These are phyloP conservation scores for Natrix natrix DNA, from an alignment of 2,797 vertebrate genomes.

Conservation along the genomic window DNA sequence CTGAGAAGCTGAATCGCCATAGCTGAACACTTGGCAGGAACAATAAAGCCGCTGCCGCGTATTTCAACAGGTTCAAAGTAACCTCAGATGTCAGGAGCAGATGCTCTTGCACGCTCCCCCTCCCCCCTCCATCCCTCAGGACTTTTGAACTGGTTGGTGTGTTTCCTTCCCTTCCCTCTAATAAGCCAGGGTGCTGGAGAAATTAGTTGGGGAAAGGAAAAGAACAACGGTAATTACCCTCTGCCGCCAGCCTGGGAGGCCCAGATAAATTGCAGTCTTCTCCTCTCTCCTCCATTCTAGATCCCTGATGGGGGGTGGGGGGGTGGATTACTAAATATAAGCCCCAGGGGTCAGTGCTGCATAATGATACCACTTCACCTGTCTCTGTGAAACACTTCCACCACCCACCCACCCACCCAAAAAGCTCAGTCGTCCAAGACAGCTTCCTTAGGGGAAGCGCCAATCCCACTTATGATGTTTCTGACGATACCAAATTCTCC, in stretches of 20 bases:
- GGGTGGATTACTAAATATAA: constrained; percentile 21
- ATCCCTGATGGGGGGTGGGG: constrained; percentile 31
- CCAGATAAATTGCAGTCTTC: constrained; percentile 54
- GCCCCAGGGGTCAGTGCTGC: constrained; percentile 39
- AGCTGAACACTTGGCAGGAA: constrained; percentile 68
- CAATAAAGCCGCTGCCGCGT: constrained; percentile 65
- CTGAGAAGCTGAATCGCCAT: constrained; percentile 56
- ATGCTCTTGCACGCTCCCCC: constrained; percentile 58
- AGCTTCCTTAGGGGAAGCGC: neutral
- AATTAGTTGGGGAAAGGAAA: constrained; percentile 54
- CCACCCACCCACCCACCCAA: neutral
- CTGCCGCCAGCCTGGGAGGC: constrained; percentile 49
- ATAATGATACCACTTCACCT: constrained; percentile 55
- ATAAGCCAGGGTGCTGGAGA: constrained; percentile 62
- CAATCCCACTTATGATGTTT: neutral
- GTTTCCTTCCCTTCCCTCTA: constrained; percentile 60
- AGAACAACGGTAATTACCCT: constrained; percentile 56
- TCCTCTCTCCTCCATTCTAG: constrained; percentile 27
- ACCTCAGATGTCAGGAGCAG: constrained; percentile 69
- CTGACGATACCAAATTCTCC: neutral
- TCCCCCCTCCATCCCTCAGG: constrained; percentile 45
- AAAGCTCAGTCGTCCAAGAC: neutral
- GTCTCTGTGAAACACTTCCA: constrained; percentile 38
- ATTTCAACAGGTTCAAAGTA: constrained; percentile 73
- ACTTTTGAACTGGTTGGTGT: constrained; percentile 61